A percentile compares a stretch with the other conserved stretches of the same genome.
These are phyloP conservation scores for Peromyscus melanophrys DNA, from an alignment of 2,797 vertebrate genomes.

Conservation along the genomic window DNA sequence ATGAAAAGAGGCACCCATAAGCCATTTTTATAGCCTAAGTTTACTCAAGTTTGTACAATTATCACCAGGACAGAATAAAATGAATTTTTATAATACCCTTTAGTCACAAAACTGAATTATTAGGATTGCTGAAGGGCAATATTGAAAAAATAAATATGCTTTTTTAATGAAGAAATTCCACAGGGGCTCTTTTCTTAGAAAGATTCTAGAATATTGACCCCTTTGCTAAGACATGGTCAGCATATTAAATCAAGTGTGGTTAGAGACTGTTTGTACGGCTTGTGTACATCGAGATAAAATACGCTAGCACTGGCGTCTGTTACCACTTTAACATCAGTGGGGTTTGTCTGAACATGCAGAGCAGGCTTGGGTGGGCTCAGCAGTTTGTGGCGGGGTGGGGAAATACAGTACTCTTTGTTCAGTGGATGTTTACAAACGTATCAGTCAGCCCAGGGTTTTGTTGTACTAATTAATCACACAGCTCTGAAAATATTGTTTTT, in stretches of 20 bases:
- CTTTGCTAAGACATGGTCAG: slow-evolving; percentile 71
- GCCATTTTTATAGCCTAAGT: slow-evolving; percentile 46
- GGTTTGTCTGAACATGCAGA: slow-evolving; percentile 85
- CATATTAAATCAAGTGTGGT: slow-evolving; percentile 65
- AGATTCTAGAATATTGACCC: slow-evolving; percentile 70
- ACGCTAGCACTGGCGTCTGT: slow-evolving; percentile 76
- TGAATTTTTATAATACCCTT: slow-evolving; percentile 52
- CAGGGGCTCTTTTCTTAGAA: slow-evolving; percentile 45
- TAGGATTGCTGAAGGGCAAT: slow-evolving; percentile 30
- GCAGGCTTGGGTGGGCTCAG: slow-evolving; percentile 86
- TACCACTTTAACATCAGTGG: slow-evolving; percentile 77
- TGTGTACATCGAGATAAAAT: slow-evolving; percentile 76
- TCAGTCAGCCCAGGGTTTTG: slow-evolving; percentile 49
- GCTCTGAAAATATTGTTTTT: slow-evolving; percentile 47
- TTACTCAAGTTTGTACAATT: slow-evolving; percentile 46
- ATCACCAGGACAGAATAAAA: slow-evolving; percentile 59
- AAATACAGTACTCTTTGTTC: slow-evolving; percentile 82
- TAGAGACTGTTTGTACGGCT: slow-evolving; percentile 53
- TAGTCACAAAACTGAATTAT: slow-evolving; percentile 51
- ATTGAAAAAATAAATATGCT: slow-evolving; percentile 57
- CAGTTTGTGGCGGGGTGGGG: slow-evolving; percentile 69
- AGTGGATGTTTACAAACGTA: slow-evolving; percentile 75
- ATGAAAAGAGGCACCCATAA: slow-evolving; percentile 13
- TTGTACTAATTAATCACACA: slow-evolving; percentile 56
- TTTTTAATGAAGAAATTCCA: slow-evolving; percentile 61